These are phyloP conservation scores for Helarctos malayanus DNA, from an alignment of 2,797 vertebrate genomes.

Conservation along the genomic window DNA sequence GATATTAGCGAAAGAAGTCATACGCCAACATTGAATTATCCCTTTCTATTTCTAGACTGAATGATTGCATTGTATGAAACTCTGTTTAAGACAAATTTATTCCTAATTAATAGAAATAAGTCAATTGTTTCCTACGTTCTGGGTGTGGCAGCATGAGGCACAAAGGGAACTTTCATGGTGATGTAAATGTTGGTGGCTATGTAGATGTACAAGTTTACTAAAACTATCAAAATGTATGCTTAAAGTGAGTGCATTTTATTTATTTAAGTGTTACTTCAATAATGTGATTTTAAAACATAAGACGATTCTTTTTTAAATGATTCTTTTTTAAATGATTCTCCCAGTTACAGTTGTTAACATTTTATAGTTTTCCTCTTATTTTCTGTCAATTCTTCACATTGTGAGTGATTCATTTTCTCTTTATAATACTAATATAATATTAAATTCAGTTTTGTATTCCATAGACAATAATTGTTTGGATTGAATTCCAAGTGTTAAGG, in stretches of 20 bases:
- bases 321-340: neutral
- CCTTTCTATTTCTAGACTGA: neutral
- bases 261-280: neutral
- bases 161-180: neutral
- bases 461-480: neutral
- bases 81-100: neutral
- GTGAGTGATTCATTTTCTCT: neutral
- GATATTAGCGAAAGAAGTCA: neutral
- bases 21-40: neutral
- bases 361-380: neutral
- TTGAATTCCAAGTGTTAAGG: neutral
- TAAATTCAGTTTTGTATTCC: neutral
- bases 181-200: neutral
- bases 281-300: neutral
- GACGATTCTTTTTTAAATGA: neutral
- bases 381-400: conserved; percentile 4
- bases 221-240: neutral
- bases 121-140: neutral
- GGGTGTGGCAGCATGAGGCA: neutral
- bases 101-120: neutral
- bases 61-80: neutral
- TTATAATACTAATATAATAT: neutral
- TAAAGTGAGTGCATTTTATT: neutral
- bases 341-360: neutral
- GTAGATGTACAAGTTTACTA: neutral